Evolutionary conservation across 2,797 vertebrate genomes (phyloP), one percentile per base, ranked within the genome.

Genomic region (Xiphorhynchus erythropygius): DNA sequence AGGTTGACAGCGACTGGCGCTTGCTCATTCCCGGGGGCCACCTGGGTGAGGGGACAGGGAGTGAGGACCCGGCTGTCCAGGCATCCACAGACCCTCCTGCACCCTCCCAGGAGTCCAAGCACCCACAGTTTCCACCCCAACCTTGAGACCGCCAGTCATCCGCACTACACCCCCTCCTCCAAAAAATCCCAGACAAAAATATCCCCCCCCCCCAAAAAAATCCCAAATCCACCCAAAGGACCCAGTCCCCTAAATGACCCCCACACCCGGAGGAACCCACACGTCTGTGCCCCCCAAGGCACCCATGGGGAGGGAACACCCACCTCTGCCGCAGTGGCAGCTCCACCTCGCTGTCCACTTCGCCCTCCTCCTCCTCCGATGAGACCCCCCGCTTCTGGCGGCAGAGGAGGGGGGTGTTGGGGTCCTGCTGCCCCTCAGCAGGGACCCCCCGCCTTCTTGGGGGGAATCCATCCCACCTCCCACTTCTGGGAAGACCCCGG

Each of bases 261-360:
- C 41, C 41, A 42, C 17, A 53, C 17, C 52, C 52, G 19, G 52
- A 19, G 37, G 25, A 39, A 39, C 35, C 35, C 37, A 39, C 57
- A 5, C 13, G 25, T 39, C 8, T 3, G 35, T 39, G 57, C n/a
- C 55, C 56, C 25, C 57, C 57, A 28, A 28, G 28, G 24, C 35
- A 37, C 25, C 57, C 57, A 39, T 4, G 11, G 35, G 3, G 42
- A 25, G 3, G 3, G 27, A 8, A 53, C 30, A 50, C 98, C 97
- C 85, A 99, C 99, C 99, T 98, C 94, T 98, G 98, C 98, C 98
- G 98, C 93, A 98, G 98, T 32, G 99, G 98, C 95, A 99, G 96
- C 91, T 99, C 99, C 84, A 99, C 99, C 95, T 99, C 99, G 78
- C 99, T 99, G 98, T 99, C 99, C 74, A 99, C 99, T 80, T 99